Percentiles rank a stretch among this genome's conserved stretches.
phyloP scores from a whole-genome alignment of 2,113 vertebrate species.

The Microcebus ravelobensis region DNA sequence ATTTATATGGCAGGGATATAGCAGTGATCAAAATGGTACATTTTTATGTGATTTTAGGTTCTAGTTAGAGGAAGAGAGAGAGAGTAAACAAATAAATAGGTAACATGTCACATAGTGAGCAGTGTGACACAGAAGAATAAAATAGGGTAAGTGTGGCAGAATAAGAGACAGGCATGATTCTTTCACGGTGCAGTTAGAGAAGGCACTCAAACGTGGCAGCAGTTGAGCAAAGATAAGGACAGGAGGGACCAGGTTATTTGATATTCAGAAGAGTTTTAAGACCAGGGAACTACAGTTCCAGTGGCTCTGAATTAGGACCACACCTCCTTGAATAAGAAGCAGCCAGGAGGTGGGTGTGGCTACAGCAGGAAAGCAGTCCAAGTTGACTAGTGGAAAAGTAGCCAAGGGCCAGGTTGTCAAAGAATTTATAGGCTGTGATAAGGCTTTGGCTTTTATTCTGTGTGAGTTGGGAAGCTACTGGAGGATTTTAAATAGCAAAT shows the following conservation, averaged over 20 bases:
- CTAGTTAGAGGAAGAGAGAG: neutral
- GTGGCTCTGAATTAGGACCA: neutral
- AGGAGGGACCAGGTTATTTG: neutral
- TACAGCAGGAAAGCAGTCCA: neutral
- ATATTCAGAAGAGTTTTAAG: neutral
- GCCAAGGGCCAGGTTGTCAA: neutral
- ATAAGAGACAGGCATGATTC: neutral
- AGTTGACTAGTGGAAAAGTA: neutral
- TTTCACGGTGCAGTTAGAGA: neutral
- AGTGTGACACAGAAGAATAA: neutral
- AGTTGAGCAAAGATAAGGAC: neutral
- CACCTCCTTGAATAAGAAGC: neutral
- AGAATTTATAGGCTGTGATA: neutral
- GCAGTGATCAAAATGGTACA: neutral
- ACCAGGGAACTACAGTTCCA: neutral
- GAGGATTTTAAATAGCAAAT: neutral
- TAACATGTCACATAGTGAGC: neutral
- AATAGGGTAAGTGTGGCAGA: neutral
- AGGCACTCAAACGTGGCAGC: neutral
- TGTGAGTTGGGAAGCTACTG: neutral
- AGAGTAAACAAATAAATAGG: neutral
- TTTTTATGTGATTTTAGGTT: neutral
- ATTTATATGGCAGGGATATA: neutral
- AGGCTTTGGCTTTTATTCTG: neutral
- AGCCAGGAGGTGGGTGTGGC: accelerated